Evolutionary conservation across 2,113 vertebrate species (phyloP).

Genomic region (Columbina picui): DNA sequence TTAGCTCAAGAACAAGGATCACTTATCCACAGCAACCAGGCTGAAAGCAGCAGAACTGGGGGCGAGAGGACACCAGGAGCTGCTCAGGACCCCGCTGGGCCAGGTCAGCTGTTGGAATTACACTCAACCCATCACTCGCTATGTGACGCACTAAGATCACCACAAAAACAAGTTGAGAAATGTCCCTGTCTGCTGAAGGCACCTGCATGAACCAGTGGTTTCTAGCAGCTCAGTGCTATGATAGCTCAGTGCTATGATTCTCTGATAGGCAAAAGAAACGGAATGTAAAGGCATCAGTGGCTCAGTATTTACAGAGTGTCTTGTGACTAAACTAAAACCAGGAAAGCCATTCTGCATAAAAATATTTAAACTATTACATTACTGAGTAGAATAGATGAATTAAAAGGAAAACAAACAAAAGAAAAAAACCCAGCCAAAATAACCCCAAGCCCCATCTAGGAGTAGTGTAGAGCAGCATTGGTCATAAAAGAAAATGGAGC

Average conservation of each 20-base stretch:
- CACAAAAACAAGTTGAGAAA: not conserved
- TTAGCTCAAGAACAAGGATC: constrained; percentile 52
- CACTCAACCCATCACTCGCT: not conserved
- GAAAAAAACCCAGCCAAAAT: not conserved
- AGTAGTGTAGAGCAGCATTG: not conserved
- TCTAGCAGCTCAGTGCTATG: not conserved
- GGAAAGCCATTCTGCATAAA: not conserved
- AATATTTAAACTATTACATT: not conserved
- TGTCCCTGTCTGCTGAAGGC: not conserved
- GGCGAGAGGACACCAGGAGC: not conserved
- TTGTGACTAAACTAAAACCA: not conserved
- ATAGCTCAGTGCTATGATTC: not conserved
- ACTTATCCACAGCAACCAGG: constrained; percentile 66
- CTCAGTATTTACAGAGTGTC: not conserved
- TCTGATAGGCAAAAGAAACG: not conserved
- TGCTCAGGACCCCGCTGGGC: constrained; percentile 25
- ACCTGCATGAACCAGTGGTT: not conserved
- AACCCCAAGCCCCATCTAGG: rapidly evolving
- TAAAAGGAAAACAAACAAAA: not conserved
- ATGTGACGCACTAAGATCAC: not conserved
- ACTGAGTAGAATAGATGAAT: not conserved
- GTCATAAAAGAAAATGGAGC: not conserved
- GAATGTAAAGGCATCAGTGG: not conserved
- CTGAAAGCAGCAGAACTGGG: constrained; percentile 69
- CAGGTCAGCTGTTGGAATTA: constrained; percentile 62